Evolutionary conservation across 1,140 invertebrate genomes (phyloP).

Genomic region (Wasmannia auropunctata): DNA sequence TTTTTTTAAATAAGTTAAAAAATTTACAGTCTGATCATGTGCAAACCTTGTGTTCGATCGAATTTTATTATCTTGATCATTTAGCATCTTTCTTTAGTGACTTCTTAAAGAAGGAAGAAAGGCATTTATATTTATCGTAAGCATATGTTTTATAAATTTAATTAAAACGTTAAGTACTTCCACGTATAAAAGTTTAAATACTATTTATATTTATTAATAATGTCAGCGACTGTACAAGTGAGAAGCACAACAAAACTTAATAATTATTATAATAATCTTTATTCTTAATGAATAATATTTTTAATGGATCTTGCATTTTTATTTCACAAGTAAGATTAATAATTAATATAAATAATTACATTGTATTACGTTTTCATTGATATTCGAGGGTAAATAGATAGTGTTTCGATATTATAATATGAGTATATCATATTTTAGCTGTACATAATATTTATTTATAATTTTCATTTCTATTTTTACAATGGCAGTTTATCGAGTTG

Average conservation of each 20-base stretch:
- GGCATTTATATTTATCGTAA: conserved; percentile 69
- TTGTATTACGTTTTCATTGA: conserved; percentile 32
- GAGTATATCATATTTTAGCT: conserved; percentile 34
- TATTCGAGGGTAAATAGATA: background rate
- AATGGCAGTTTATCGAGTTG: conserved; percentile 17
- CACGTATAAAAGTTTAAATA: conserved; percentile 45
- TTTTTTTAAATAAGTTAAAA: conserved; percentile 65
- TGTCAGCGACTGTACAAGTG: conserved; percentile 54
- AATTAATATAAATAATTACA: conserved; percentile 30
- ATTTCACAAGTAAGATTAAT: conserved; percentile 25
- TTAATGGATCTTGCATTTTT: conserved; percentile 8
- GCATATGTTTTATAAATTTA: conserved; percentile 61
- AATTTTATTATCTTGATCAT: conserved; percentile 62
- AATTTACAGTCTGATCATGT: conserved; percentile 62
- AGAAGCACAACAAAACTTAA: conserved; percentile 55
- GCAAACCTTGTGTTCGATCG: conserved; percentile 67
- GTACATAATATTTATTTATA: conserved; percentile 50
- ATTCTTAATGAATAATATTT: background rate
- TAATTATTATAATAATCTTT: conserved; percentile 39
- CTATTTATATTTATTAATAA: conserved; percentile 43
- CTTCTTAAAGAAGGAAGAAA: conserved; percentile 58
- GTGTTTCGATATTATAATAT: conserved; percentile 7
- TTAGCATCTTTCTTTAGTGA: conserved; percentile 62
- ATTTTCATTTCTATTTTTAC: conserved; percentile 12
- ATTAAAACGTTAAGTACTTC: conserved; percentile 60